phyloP scores from a whole-genome alignment of 2,797 vertebrate genomes.

The Chloroceryle inda region DNA sequence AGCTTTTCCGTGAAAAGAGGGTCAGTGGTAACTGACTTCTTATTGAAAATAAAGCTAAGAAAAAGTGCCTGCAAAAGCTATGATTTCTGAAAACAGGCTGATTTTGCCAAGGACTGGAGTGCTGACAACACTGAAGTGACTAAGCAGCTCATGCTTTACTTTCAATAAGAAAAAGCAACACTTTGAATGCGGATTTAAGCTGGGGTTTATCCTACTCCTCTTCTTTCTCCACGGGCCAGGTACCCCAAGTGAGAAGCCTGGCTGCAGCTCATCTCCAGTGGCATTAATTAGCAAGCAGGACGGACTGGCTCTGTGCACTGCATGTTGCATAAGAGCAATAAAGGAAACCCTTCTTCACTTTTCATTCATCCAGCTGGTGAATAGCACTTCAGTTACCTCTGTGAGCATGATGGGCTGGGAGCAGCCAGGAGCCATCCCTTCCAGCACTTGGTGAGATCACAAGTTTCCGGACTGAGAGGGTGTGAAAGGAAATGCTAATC shows the following conservation, averaged over 20 bases:
- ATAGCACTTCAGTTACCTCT: not conserved
- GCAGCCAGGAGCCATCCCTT: not conserved
- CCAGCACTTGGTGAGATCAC: constrained; percentile 27
- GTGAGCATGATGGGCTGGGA: not conserved
- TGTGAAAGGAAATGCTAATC: constrained; percentile 67
- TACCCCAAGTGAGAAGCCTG: not conserved
- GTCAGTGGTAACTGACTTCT: not conserved
- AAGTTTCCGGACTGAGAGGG: constrained; percentile 34
- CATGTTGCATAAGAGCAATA: not conserved
- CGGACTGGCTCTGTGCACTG: not conserved
- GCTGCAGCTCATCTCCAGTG: not conserved
- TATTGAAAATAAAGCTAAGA: not conserved
- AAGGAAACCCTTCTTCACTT: not conserved
- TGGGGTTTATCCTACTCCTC: not conserved
- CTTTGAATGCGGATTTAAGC: not conserved
- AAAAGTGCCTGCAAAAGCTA: not conserved
- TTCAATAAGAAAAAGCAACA: not conserved
- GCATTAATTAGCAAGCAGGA: not conserved
- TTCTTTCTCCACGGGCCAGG: not conserved
- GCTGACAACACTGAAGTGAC: constrained; percentile 8
- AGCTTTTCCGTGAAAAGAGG: not conserved
- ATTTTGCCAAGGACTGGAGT: constrained; percentile 19
- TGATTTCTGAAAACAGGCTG: not conserved
- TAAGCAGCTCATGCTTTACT: not conserved
- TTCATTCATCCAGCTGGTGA: not conserved